phyloP scores from a whole-genome alignment of 2,113 vertebrate species.

The Heterotilapia buettikoferi region DNA sequence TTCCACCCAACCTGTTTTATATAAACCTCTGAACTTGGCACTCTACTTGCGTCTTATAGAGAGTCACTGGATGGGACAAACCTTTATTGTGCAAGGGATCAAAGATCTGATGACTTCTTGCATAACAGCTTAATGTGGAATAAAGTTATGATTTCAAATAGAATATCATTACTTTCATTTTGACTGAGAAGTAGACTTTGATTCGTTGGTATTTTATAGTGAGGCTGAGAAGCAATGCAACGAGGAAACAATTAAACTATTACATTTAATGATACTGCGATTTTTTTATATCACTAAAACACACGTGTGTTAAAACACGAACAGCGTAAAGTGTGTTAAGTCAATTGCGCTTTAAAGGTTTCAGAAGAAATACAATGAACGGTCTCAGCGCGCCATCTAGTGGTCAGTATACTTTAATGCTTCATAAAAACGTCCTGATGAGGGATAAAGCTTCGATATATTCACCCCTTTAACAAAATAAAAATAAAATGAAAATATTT shows the following conservation, averaged over 20 bases:
- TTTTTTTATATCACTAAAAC: background rate
- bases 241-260: background rate
- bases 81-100: accelerated
- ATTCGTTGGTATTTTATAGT: accelerated
- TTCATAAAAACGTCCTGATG: background rate
- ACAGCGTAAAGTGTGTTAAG: background rate
- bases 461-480: accelerated
- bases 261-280: background rate
- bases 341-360: accelerated
- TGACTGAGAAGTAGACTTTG: background rate
- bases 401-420: background rate
- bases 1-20: background rate
- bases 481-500: background rate
- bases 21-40: background rate
- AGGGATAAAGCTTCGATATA: background rate
- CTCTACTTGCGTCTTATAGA: accelerated
- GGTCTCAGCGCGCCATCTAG: background rate
- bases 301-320: background rate
- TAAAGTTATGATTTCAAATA: accelerated
- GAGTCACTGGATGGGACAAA: background rate
- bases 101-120: background rate
- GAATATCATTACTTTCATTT: background rate
- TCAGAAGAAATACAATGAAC: background rate
- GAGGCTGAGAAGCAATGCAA: accelerated
- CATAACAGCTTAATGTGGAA: background rate